Evolutionary conservation across 2,888 invertebrate species (phyloP).

Genomic region (Thera britannica): DNA sequence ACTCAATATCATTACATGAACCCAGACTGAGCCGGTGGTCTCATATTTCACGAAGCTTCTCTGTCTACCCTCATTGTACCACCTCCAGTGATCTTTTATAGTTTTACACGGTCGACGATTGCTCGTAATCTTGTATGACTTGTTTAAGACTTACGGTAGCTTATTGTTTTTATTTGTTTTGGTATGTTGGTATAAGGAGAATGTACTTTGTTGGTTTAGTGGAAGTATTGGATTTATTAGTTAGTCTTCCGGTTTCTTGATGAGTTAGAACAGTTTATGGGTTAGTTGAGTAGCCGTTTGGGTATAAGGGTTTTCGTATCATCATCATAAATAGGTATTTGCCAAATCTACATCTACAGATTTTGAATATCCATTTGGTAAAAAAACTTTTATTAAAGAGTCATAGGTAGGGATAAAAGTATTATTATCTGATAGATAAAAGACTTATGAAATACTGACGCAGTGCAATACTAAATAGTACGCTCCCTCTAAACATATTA

Average conservation of each 20-base stretch:
- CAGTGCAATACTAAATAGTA: too few species aligned
- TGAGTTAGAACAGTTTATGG: conserved; percentile 2
- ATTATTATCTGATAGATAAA: too few species aligned
- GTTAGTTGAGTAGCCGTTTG: not conserved
- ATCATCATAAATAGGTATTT: too few species aligned
- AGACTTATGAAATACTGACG: too few species aligned
- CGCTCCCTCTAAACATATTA: too few species aligned
- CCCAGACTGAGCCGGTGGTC: conserved; percentile 69
- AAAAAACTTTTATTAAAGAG: too few species aligned
- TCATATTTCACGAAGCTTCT: conserved; percentile 70
- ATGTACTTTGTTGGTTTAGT: conserved; percentile 18
- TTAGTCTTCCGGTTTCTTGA: conserved; percentile 11
- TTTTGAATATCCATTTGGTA: too few species aligned
- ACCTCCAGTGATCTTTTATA: conserved; percentile 65
- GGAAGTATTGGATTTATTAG: conserved; percentile 15
- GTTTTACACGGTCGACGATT: conserved; percentile 56
- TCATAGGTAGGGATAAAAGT: too few species aligned
- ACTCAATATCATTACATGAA: conserved; percentile 44
- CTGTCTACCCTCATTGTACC: conserved; percentile 52
- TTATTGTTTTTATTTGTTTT: conserved; percentile 33
- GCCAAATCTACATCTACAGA: too few species aligned
- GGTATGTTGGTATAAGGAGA: conserved; percentile 22
- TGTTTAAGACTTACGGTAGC: conserved; percentile 40
- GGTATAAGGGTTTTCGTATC: too few species aligned
- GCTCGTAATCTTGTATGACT: conserved; percentile 47